These are phyloP conservation scores for Otocyon megalotis DNA, from an alignment of 2,113 vertebrate species.

Conservation along the genomic window DNA sequence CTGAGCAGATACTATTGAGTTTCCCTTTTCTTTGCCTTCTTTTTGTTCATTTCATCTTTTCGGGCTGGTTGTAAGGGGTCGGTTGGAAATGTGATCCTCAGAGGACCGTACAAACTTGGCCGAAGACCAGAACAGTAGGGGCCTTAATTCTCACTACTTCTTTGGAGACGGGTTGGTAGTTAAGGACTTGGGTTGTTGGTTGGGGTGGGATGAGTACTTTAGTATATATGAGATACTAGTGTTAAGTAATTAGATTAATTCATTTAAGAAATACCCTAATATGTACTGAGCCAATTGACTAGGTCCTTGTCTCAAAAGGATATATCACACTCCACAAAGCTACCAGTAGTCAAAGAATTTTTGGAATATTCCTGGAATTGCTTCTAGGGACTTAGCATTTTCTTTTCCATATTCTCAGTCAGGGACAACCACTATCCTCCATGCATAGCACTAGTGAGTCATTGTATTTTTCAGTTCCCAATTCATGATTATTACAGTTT, in stretches of 20 bases:
- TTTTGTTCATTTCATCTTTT: slow-evolving; percentile 66
- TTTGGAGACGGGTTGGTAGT: not conserved
- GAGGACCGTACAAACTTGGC: not conserved
- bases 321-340: not conserved
- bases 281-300: not conserved
- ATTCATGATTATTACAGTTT: not conserved
- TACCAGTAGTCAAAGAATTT: not conserved
- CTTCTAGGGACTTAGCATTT: not conserved
- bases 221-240: not conserved
- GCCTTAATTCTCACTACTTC: not conserved
- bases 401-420: not conserved
- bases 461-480: not conserved
- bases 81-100: slow-evolving; percentile 11
- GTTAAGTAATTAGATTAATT: not conserved
- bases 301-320: not conserved
- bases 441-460: not conserved
- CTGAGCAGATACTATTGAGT: not conserved
- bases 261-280: not conserved
- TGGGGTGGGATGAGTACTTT: not conserved
- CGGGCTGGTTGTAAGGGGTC: not conserved
- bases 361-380: slow-evolving; percentile 9
- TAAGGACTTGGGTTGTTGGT: not conserved
- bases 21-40: slow-evolving; percentile 58
- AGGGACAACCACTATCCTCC: not conserved
- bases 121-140: not conserved